A percentile compares a stretch with the other conserved stretches of the same genome.
Evolutionary conservation across 1,140 invertebrate species (phyloP).

Genomic region (silkworm (Bombyx mori)): ASM3026992v2 NC_085131.1:8916501-8917000

Average conservation of each 20-base stretch:
- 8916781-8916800: conserved; percentile 38
- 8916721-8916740: conserved; percentile 14
- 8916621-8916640: conserved; percentile 71
- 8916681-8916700: conserved; percentile 17
- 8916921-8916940: conserved; percentile 65
- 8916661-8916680: conserved; percentile 45
- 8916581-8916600: conserved; percentile 71
- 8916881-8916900: conserved; percentile 70
- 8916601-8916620: conserved; percentile 69
- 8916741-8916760: conserved; percentile 5
- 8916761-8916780: conserved; percentile 11
- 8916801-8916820: conserved; percentile 65
- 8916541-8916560: conserved; percentile 69
- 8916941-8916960: conserved; percentile 57
- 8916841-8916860: conserved; percentile 69
- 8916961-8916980: conserved; percentile 54
- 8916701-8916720: conserved; percentile 10
- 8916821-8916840: conserved; percentile 69
- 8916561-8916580: conserved; percentile 67
- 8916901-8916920: conserved; percentile 69
- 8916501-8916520: conserved; percentile 59
- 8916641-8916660: conserved; percentile 67
- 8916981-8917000: conserved; percentile 59
- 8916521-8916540: conserved; percentile 64
- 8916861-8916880: conserved; percentile 70